Base-by-base conservation (phyloP, 2,797 vertebrate species). In the Platyrinchus mystaceus region DNA sequence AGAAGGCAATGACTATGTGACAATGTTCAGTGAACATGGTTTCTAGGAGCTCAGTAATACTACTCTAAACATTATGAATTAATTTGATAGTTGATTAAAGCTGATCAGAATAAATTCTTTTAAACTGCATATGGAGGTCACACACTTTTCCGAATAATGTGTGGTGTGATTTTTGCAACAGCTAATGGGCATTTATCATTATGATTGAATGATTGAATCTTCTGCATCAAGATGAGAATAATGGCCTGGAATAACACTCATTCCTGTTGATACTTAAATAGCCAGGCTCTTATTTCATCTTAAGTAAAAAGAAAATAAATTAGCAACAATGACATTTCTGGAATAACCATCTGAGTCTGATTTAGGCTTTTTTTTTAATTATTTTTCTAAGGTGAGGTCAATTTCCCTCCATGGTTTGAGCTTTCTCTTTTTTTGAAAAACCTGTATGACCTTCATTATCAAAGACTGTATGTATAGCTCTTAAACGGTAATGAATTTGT, bases 61-160 rank as follows among this genome's bases (percentile, higher is more conserved):
- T 69, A 79, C 78, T 94, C 49, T 85, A 96, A 96, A 96, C 62
- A 91, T 89, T 93, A 91, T 10, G 24, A 93, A 92, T 79, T 96
- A 94, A 96, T 96, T 91, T 89, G 84, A 64, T 70, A 93, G 84
- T 66, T 95, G 94, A 96, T 95, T 96, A 94, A 79, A 81, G 71
- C 55, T 87, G 69, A 96, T 96, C 56, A 80, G 94, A 93, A 87
- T 93, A 93, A 96, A 95, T 89, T 95, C 10, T 39, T 95, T 95
- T 90, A 62, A 90, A 85, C 78, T 84, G 95, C 83, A 41, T 47
- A 20, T 66, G 77, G 71, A 93, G 87, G 92, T 96, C 92, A 82
- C 73, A 91, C 87, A 59, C 37, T 84, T 85, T 81, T 75, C 46
- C 43, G 34, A 78, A 92, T 68, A 95, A 89, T 0, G 4, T 49